Conservation (phyloP, 2,797 vertebrate genomes). For the Botia almorhae region DNA sequence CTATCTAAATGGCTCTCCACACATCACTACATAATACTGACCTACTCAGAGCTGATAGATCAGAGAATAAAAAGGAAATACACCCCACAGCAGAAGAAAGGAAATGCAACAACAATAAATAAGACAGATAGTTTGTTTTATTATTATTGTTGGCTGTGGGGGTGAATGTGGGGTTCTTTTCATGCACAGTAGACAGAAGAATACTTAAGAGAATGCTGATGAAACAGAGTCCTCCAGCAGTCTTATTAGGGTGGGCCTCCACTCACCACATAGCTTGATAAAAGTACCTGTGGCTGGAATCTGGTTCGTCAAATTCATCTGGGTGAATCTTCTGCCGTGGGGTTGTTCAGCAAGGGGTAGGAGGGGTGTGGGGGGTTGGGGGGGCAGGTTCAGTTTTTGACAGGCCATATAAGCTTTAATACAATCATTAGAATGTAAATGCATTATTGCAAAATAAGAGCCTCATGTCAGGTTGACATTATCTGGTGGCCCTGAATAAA, state of each 20-base stretch:
- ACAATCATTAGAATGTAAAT: constrained; percentile 99
- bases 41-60: constrained; percentile 86
- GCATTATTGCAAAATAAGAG: constrained; percentile 99
- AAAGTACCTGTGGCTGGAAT: constrained; percentile 99
- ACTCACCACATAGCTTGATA: constrained; percentile 96
- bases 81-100: constrained; percentile 79
- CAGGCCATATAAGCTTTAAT: constrained; percentile 97
- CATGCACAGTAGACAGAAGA: constrained; percentile 89
- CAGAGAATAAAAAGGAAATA: constrained; percentile 86
- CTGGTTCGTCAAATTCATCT: constrained; percentile 94
- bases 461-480: constrained; percentile 96
- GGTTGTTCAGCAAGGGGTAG: constrained; percentile 78
- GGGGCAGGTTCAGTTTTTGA: constrained; percentile 85
- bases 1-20: constrained; percentile 80
- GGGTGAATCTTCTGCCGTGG: constrained; percentile 77
- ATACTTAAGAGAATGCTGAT: constrained; percentile 85
- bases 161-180: constrained; percentile 95
- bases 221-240: constrained; percentile 95
- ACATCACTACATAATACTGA: constrained; percentile 85
- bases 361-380: constrained; percentile 38
- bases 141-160: constrained; percentile 94
- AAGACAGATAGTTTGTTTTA: constrained; percentile 94
- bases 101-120: constrained; percentile 94
- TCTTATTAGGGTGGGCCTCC: constrained; percentile 91
- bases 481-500: constrained; percentile 91